A percentile compares a stretch with the other conserved stretches of the same genome.
Conservation (phyloP, 2,113 vertebrate genomes). For the Bufo bufo region DNA sequence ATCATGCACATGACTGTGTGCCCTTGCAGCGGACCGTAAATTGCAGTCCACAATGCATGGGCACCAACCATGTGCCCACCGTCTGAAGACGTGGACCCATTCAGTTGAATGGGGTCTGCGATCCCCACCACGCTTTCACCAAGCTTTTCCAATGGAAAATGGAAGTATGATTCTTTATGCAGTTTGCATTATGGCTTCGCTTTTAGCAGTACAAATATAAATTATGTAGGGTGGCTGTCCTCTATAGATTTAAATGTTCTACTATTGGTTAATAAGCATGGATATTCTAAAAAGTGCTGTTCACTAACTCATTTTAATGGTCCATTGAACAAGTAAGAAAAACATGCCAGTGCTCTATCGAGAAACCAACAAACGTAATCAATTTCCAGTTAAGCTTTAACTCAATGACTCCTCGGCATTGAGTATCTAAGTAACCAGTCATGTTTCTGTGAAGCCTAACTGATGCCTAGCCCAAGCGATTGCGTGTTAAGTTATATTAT, state of each 20-base stretch:
- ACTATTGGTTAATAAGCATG: background rate
- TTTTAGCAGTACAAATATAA: no score
- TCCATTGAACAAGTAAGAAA: background rate
- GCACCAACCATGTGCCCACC: no score
- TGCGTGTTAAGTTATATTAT: background rate
- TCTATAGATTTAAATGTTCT: background rate
- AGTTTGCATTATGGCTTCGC: no score
- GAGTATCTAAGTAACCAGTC: background rate
- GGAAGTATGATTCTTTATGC: no score
- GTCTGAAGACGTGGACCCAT: no score
- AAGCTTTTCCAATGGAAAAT: no score
- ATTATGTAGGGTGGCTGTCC: background rate
- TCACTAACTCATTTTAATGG: background rate
- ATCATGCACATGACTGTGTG: no score
- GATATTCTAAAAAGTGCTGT: background rate
- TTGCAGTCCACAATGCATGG: no score
- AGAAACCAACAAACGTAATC: background rate
- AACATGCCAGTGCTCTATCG: background rate
- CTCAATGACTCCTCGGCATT: background rate
- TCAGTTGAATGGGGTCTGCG: no score
- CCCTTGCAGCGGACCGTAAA: no score
- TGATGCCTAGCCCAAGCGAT: background rate
- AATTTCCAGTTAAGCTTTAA: conserved; percentile 2
- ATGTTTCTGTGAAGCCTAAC: background rate
- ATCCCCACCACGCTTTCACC: no score